Evolutionary conservation across 2,888 invertebrate genomes (phyloP).

Genomic region (Chalcosyrphus nemorum): DNA sequence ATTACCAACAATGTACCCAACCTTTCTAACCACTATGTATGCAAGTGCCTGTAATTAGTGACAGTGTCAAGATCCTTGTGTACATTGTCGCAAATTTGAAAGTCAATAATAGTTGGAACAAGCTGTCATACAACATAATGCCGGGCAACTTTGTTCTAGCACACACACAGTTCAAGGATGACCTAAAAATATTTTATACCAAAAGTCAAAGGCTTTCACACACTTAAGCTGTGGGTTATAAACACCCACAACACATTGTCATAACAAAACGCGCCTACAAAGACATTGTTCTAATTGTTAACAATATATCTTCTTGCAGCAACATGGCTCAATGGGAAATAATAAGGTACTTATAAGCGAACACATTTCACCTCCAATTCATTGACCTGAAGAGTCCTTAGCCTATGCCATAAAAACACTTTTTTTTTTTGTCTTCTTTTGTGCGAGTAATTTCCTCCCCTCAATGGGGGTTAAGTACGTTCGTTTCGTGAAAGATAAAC

Average conservation of each 20-base stretch:
- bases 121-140: too few species aligned
- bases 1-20: too few species aligned
- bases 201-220: too few species aligned
- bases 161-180: background rate
- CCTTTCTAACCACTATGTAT: too few species aligned
- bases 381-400: slow-evolving; percentile 60
- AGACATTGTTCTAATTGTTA: slow-evolving; percentile 51
- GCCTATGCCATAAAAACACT: slow-evolving; percentile 33
- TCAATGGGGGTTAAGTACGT: slow-evolving; percentile 61
- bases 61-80: too few species aligned
- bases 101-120: too few species aligned
- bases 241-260: background rate
- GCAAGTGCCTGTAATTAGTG: too few species aligned
- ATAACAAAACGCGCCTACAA: slow-evolving; percentile 17
- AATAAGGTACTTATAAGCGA: slow-evolving; percentile 55
- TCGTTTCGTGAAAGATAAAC: slow-evolving; percentile 60
- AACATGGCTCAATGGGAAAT: slow-evolving; percentile 38
- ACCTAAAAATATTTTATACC: too few species aligned
- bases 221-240: too few species aligned
- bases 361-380: slow-evolving; percentile 54
- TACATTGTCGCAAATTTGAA: too few species aligned
- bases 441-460: slow-evolving; percentile 48
- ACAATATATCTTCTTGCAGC: slow-evolving; percentile 2
- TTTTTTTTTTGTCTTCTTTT: background rate
- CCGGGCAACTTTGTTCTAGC: too few species aligned